Evolutionary conservation across 1,140 invertebrate species (phyloP), one percentile per base, ranked within the genome.

Genomic region (Megathymus violae): DNA sequence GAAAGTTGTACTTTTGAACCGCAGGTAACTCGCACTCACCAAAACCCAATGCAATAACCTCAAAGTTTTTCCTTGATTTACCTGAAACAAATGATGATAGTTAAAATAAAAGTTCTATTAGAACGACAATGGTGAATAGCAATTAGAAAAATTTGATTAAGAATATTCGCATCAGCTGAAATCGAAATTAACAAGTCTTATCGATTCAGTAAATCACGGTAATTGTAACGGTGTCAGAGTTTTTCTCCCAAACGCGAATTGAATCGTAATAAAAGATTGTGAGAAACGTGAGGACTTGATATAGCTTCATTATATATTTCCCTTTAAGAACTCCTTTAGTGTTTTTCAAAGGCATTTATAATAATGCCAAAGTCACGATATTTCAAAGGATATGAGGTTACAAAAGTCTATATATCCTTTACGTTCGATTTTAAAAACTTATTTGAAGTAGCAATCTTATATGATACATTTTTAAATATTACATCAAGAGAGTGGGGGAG

Each of bases 271-370:
- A 19, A 43, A 43, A 43, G 16, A n/a, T 16, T 43, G 40, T 1
- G 36, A 38, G 36, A 10, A 17, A 43, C 40, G 40, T 43, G 40
- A 43, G 6, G 40, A 43, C 11, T 17, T 15, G 40, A 43, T 43
- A 43, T 1, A 19, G 40, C 40, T 43, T 43, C 40, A 17, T 43
- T 43, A 43, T 43, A 43, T 17, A 43, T 43, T 22, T 9, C 40
- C 15, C 40, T 43, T 43, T 7, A 43, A 17, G 6, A 43, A 43
- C 15, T 14, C 40, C 40, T 43, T 43, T 43, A 41, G 13, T 15
- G 14, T 43, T 43, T 43, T 43, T 43, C 40, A 43, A 43, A 43
- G 40, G 16, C 15, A 43, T 15, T 43, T 43, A 10, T 17, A 7
- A 43, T 16, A 43, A 22, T 3, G 19, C 5, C 19, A 22, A 3